Conservation (phyloP, 2,797 vertebrate species). For the Rhinogobio ventralis region DNA sequence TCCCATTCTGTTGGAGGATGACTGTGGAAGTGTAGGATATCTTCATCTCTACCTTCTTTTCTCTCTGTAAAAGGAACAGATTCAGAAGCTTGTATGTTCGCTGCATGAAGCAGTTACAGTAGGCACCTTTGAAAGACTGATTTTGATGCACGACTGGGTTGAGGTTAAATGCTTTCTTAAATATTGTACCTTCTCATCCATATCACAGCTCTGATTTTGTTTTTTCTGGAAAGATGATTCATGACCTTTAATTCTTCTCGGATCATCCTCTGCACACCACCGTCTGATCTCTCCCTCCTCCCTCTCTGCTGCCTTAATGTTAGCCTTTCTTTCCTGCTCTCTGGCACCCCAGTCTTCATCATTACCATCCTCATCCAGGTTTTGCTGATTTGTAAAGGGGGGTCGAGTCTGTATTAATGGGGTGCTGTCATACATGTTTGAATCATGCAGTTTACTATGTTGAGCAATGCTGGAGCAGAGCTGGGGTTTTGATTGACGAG, state of each 20-base stretch:
- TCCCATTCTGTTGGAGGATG: conserved; percentile 68
- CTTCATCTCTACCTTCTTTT: conserved; percentile 62
- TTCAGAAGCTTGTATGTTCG: conserved; percentile 50
- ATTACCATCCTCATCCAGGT: conserved; percentile 47
- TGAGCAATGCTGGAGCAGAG: conserved; percentile 19
- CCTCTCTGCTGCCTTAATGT: conserved; percentile 24
- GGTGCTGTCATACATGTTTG: neutral
- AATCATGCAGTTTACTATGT: conserved; percentile 11
- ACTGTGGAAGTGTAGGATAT: conserved; percentile 68
- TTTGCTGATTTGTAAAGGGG: conserved; percentile 29
- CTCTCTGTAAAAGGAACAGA: conserved; percentile 57
- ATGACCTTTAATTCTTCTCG: conserved; percentile 44
- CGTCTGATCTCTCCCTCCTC: conserved; percentile 21
- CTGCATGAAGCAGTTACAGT: neutral
- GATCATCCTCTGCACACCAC: conserved; percentile 8
- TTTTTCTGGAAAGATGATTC: conserved; percentile 29
- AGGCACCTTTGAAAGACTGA: neutral
- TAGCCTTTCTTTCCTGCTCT: conserved; percentile 33
- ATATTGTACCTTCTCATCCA: conserved; percentile 5
- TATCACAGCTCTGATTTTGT: conserved; percentile 56
- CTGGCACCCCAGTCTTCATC: conserved; percentile 22
- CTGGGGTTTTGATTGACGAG: conserved; percentile 1
- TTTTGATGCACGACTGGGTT: neutral
- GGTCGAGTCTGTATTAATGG: neutral
- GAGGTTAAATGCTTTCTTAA: neutral